These are phyloP conservation scores for Nebria brevicollis DNA, from an alignment of 2,888 invertebrate genomes.

Conservation along the genomic window DNA sequence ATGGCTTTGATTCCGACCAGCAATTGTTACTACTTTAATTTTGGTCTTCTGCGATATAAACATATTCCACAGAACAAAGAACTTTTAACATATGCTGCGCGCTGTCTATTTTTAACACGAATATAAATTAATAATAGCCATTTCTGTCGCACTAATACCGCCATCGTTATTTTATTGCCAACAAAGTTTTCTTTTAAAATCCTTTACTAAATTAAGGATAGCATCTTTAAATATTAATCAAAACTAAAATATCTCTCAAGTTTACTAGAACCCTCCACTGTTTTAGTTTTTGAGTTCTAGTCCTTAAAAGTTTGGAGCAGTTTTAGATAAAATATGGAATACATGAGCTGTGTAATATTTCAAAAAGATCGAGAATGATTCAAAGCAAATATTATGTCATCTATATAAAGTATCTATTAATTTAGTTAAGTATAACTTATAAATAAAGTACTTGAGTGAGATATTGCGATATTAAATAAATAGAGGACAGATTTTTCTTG, in stretches of 20 bases:
- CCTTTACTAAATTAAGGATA: too few relatives aligned
- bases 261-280: too few relatives aligned
- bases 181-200: too few relatives aligned
- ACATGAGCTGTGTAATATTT: too few relatives aligned
- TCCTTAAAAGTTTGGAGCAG: not conserved
- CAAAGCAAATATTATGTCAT: too few relatives aligned
- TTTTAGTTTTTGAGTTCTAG: not conserved
- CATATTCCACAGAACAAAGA: slow-evolving; percentile 17
- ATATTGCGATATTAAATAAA: not conserved
- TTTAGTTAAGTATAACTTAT: not conserved
- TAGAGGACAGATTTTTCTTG: not conserved
- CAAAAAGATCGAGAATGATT: too few relatives aligned
- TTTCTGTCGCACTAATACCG: not conserved
- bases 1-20: slow-evolving; percentile 27
- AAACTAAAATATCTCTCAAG: too few relatives aligned
- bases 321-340: too few relatives aligned
- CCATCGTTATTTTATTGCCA: not conserved
- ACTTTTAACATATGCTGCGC: not conserved
- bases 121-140: not conserved
- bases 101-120: not conserved
- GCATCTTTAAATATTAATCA: too few relatives aligned
- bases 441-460: not conserved
- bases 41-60: slow-evolving; percentile 6
- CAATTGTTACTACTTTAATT: not conserved
- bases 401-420: not conserved